phyloP scores from a whole-genome alignment of 1,140 invertebrate species.

The Drosophila watanabei region DNA sequence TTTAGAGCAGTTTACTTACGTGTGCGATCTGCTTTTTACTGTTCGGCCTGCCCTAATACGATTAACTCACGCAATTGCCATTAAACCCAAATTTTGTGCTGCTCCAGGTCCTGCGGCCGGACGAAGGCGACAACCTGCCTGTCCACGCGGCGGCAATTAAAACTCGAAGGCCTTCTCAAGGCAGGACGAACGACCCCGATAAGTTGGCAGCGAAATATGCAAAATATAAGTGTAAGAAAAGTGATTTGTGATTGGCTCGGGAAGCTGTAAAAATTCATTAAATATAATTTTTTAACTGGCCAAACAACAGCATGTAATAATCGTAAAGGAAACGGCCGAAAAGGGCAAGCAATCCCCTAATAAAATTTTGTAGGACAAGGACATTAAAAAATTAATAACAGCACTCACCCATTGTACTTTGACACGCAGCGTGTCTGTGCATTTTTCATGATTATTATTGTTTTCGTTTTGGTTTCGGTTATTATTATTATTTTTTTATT shows the following conservation, averaged over 20 bases:
- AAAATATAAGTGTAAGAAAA: constrained; percentile 58
- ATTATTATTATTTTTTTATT: constrained; percentile 26
- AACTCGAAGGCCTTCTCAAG: constrained; percentile 79
- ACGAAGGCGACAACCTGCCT: constrained; percentile 65
- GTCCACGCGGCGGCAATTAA: constrained; percentile 77
- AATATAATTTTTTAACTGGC: constrained; percentile 30
- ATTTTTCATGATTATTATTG: constrained; percentile 55
- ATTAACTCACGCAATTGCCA: constrained; percentile 70
- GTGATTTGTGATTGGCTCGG: constrained; percentile 60
- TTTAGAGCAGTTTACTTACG: constrained; percentile 50
- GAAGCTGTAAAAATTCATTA: constrained; percentile 63
- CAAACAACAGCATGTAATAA: constrained; percentile 54
- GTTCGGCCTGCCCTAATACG: constrained; percentile 52
- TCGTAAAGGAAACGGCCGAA: constrained; percentile 44
- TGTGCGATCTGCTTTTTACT: constrained; percentile 57
- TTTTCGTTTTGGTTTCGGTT: constrained; percentile 23
- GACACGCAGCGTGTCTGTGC: constrained; percentile 74
- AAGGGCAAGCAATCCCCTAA: constrained; percentile 20
- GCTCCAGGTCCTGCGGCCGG: constrained; percentile 33
- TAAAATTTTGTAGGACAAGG: constrained; percentile 46
- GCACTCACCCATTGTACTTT: constrained; percentile 84
- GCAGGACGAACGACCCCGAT: constrained; percentile 18
- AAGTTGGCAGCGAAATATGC: constrained; percentile 36
- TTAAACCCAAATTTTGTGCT: constrained; percentile 77
- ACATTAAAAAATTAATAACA: constrained; percentile 64